Conservation (phyloP, 2,797 vertebrate species). For the Sebastes cheni region DNA sequence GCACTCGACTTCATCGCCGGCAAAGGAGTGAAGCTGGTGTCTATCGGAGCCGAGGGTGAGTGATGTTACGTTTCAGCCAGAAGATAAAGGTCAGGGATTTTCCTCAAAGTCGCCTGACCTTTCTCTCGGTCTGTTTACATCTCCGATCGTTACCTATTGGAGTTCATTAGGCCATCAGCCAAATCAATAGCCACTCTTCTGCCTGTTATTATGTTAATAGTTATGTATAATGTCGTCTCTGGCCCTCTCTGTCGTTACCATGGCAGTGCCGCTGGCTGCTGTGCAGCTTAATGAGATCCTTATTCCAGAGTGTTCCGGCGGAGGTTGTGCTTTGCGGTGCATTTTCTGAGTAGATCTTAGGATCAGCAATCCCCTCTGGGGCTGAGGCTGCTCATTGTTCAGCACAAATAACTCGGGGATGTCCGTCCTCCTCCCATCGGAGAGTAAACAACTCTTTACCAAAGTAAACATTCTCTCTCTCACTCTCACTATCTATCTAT, state of each 20-base stretch:
- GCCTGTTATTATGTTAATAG: neutral
- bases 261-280: constrained; percentile 36
- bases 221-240: neutral
- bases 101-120: neutral
- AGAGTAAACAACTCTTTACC: constrained; percentile 62
- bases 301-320: constrained; percentile 23
- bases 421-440: constrained; percentile 44
- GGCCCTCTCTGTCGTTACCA: constrained; percentile 34
- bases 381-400: constrained; percentile 59
- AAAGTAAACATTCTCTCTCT: constrained; percentile 35
- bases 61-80: neutral
- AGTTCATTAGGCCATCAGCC: constrained; percentile 20
- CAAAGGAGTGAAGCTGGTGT: constrained; percentile 96
- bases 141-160: neutral
- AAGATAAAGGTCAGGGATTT: neutral
- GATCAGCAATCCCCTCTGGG: constrained; percentile 55
- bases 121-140: constrained; percentile 1
- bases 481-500: neutral
- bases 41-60: constrained; percentile 93
- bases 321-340: constrained; percentile 59
- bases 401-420: constrained; percentile 59
- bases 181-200: constrained; percentile 5
- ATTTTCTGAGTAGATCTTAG: constrained; percentile 58
- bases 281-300: constrained; percentile 59
- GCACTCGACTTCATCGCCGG: constrained; percentile 93